A percentile compares a stretch with the other conserved stretches of the same genome.
These are phyloP conservation scores for Drosophila murphyi DNA, from an alignment of 1,140 invertebrate species.

Conservation along the genomic window DNA sequence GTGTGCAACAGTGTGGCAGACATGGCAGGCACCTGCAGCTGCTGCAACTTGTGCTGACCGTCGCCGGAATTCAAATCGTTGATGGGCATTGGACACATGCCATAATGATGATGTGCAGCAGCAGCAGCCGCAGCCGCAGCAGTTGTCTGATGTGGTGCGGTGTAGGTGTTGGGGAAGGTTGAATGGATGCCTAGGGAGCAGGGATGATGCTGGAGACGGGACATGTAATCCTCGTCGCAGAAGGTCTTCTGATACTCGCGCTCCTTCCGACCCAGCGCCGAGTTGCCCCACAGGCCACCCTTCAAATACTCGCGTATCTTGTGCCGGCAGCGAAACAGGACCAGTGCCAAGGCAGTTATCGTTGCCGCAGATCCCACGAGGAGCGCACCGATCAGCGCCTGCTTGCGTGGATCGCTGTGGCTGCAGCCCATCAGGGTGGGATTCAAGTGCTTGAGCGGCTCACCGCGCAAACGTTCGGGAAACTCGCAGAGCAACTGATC, in stretches of 20 bases:
- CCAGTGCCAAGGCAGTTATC: conserved; percentile 88
- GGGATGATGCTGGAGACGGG: conserved; percentile 86
- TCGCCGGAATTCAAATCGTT: conserved; percentile 69
- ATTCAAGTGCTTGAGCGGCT: conserved; percentile 88
- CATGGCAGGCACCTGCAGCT: conserved; percentile 75
- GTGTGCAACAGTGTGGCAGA: conserved; percentile 61
- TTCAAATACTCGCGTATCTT: conserved; percentile 92
- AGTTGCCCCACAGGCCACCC: conserved; percentile 91
- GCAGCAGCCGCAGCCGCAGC: conserved; percentile 14
- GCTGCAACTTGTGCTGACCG: conserved; percentile 74
- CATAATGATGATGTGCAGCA: conserved; percentile 89
- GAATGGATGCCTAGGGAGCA: conserved; percentile 86
- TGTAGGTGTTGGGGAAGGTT: conserved; percentile 85
- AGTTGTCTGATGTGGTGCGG: conserved; percentile 76
- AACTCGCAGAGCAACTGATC: conserved; percentile 89
- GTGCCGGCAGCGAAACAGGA: conserved; percentile 91
- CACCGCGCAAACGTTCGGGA: conserved; percentile 89
- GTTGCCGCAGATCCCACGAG: conserved; percentile 89
- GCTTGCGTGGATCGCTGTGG: conserved; percentile 89
- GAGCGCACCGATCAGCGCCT: conserved; percentile 91
- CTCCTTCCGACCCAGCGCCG: conserved; percentile 91
- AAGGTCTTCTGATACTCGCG: conserved; percentile 95
- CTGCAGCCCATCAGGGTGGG: conserved; percentile 92
- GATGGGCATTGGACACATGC: conserved; percentile 85
- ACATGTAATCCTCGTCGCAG: conserved; percentile 93